A percentile compares a stretch with the other conserved stretches of the same genome.
phyloP scores from a whole-genome alignment of 2,888 invertebrate genomes.

The Tetragnatha montana region DNA sequence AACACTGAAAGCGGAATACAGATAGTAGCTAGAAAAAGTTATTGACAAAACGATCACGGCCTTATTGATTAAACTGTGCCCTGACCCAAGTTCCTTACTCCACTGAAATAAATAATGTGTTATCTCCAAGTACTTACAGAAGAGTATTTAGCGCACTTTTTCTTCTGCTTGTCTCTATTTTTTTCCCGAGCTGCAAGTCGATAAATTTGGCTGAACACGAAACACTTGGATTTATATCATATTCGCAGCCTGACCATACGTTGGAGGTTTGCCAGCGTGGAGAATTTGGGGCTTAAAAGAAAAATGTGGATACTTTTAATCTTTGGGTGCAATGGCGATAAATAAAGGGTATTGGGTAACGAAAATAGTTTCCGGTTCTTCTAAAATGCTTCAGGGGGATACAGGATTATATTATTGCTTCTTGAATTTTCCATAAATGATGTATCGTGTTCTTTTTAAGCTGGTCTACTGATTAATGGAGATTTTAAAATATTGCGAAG shows the following conservation, averaged over 20 bases:
- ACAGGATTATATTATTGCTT: background rate
- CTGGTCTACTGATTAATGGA: background rate
- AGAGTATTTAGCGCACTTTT: constrained; percentile 45
- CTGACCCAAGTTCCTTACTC: background rate
- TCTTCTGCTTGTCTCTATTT: background rate
- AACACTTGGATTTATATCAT: constrained; percentile 41
- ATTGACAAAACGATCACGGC: constrained; percentile 59
- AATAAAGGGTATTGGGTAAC: constrained; percentile 5
- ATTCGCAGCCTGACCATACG: background rate
- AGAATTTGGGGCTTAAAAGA: background rate
- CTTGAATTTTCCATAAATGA: background rate
- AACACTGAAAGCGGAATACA: background rate
- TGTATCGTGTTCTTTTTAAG: background rate
- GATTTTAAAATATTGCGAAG: too few species aligned
- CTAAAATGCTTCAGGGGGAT: constrained; percentile 3
- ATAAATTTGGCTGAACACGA: constrained; percentile 29
- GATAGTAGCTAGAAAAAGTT: constrained; percentile 29
- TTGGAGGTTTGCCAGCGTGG: constrained; percentile 45
- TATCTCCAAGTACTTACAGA: constrained; percentile 55
- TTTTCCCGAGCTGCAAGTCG: constrained; percentile 3
- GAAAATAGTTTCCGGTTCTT: constrained; percentile 11
- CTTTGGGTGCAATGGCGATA: constrained; percentile 21
- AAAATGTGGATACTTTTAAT: constrained; percentile 23
- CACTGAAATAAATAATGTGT: constrained; percentile 39
- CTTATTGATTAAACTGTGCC: constrained; percentile 31